Evolutionary conservation across 2,888 invertebrate genomes (phyloP), one percentile per base, ranked within the genome.

Genomic region (Luperina testacea): DNA sequence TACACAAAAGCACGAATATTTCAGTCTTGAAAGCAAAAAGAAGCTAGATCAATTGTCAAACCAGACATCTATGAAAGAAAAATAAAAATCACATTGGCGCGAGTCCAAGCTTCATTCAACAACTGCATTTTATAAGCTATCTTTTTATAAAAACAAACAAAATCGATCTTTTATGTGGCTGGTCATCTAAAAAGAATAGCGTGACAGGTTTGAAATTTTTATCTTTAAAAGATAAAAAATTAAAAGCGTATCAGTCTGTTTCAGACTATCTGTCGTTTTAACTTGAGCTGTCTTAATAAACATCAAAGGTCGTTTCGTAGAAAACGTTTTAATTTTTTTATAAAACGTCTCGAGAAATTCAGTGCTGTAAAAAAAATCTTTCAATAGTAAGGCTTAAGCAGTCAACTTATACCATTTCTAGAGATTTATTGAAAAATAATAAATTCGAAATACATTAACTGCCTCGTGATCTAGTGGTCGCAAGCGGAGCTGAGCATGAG

Each of bases 71-170:
- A 75, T 79, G 45, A 72, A 79, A 61, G 72, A 72, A 69, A 79
- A 72, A 75, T 53, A 75, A 81, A 81, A 78, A 20, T 64, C 67
- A 61, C 27, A 61, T 57, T 83, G 82, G 82, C 82, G 38, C n/a
- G 32, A 61, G 2, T 69, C 82, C 82, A 83, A 80, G 27, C 45
- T 74, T 61, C 64, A 15, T 59, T 77, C 69, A 61, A 65, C 75
- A 38, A 83, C 72, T 83, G 82, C 83, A 83, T 83, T 83, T 82
- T 72, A 67, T 70, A 32, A n/a, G 64, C 17, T 65, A 48, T 82
- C 61, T 51, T 72, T 82, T 82, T 82, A 3, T 15, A 27, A 69
- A 69, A 73, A 77, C 53, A 73, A 72, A 74, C 51, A 71, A 73
- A 72, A 32, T 45, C 27, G 13, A 53, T 61, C 17, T 72, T 75